These are phyloP conservation scores for Lichenostomus cassidix DNA, from an alignment of 2,113 vertebrate genomes.

Conservation along the genomic window DNA sequence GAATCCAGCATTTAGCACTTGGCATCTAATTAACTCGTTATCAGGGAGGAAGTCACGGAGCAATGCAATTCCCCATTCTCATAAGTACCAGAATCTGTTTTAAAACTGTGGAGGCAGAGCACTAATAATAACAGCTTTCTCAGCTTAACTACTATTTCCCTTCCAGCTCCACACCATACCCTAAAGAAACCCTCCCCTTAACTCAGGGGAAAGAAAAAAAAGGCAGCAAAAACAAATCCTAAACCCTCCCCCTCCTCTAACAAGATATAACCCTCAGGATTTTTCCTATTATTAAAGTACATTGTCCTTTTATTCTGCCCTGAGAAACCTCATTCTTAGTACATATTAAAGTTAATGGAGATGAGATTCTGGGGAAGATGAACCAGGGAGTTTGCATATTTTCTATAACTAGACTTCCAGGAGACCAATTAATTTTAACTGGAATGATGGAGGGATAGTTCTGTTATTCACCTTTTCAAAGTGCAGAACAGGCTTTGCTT, in stretches of 20 bases:
- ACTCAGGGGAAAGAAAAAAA: neutral
- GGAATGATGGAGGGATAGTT: neutral
- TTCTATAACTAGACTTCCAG: neutral
- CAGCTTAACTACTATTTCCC: conserved; percentile 45
- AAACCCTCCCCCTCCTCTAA: neutral
- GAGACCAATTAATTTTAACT: conserved; percentile 18
- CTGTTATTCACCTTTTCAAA: conserved; percentile 25
- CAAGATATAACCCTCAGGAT: neutral
- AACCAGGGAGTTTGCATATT: neutral
- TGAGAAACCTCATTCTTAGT: neutral
- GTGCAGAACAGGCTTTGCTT: neutral
- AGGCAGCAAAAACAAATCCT: neutral
- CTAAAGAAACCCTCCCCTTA: neutral
- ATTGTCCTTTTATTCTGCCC: neutral
- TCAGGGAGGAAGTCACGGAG: conserved; percentile 18
- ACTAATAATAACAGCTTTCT: conserved; percentile 55
- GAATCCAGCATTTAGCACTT: conserved; percentile 44
- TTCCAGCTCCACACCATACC: conserved; percentile 6
- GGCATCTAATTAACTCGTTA: conserved; percentile 65
- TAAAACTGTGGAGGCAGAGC: conserved; percentile 56
- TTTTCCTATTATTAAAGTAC: neutral
- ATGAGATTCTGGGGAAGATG: neutral
- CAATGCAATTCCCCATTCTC: conserved; percentile 2
- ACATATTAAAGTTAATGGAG: conserved; percentile 10
- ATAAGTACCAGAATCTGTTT: conserved; percentile 50